Conservation (phyloP, 2,113 vertebrate genomes). For the Callaeas wilsoni region DNA sequence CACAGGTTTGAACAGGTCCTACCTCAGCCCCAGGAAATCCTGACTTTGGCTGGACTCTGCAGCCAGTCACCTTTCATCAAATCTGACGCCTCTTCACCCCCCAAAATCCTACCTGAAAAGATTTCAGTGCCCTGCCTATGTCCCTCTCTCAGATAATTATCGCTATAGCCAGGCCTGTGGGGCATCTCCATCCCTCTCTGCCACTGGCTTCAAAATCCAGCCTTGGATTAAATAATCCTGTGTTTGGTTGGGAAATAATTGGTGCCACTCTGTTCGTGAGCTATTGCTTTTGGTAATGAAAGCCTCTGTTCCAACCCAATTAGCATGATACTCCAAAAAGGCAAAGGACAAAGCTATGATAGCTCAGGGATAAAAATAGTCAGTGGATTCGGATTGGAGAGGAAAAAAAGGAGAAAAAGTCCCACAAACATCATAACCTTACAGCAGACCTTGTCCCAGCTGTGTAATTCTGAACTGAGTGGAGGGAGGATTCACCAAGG, state of each 20-base stretch:
- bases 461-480: background rate
- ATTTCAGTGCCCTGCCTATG: accelerated
- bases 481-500: accelerated
- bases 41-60: background rate
- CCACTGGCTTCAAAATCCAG: background rate
- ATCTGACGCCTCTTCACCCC: background rate
- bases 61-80: background rate
- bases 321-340: background rate
- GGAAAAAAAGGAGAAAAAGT: background rate
- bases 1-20: background rate
- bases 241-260: background rate
- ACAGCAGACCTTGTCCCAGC: background rate
- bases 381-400: background rate
- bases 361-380: background rate
- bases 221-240: background rate
- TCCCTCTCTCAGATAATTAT: background rate
- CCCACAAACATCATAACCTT: background rate
- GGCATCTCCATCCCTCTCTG: background rate
- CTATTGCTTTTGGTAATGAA: slow-evolving; percentile 7
- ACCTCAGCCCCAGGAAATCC: background rate
- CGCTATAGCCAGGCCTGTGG: too few species aligned
- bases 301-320: slow-evolving; percentile 33
- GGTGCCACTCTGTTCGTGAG: background rate
- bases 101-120: background rate
- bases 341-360: background rate